Evolutionary conservation across 2,888 invertebrate species (phyloP), one percentile per base, ranked within the genome.

Genomic region (Drosophila ezoana): DNA sequence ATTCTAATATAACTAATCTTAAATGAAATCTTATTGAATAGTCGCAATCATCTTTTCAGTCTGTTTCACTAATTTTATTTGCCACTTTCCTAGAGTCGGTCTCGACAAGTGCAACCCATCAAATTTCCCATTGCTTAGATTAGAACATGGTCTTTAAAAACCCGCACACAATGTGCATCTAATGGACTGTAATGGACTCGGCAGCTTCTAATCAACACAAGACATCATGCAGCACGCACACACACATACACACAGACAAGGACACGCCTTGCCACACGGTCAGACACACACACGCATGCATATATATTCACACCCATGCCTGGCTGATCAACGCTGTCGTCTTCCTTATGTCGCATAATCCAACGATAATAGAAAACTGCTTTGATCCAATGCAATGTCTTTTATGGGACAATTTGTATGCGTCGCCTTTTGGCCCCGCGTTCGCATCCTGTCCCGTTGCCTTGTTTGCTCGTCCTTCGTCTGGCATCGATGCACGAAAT

Each of bases 391-490:
- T 67, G 61, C 72, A 72, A 87, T 83, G 84, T 72, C 70, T 87
- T 87, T 89, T 91, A 91, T 90, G 89, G 89, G 90, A 88, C 91
- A 89, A 91, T 91, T 91, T 90, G 90, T 90, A 90, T 86, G 90
- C 91, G 88, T 89, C 87, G 80, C 79, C 82, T 80, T 84, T 80
- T 71, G 69, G 72, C 74, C 47, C 18, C 28, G 43, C 43, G 20
- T 20, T 8, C 14, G 11, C 14, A 11, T 28, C 16, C 4, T 10
- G 18, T 44, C n/a, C 13, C 20, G 11, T 20, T 10, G 5, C 20
- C 51, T 52, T 18, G 33, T 20, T 9, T n/a, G 33, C 43, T 38
- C 51, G 38, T 49, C 40, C 40, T 18, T 69, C 51, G 66, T 70
- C 70, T 76, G 74, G 44, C 69, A 76, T 79, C 80, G 79, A 87